These are phyloP conservation scores for Hippoglossus stenolepis DNA, from an alignment of 2,113 vertebrate species.

Conservation along the genomic window DNA sequence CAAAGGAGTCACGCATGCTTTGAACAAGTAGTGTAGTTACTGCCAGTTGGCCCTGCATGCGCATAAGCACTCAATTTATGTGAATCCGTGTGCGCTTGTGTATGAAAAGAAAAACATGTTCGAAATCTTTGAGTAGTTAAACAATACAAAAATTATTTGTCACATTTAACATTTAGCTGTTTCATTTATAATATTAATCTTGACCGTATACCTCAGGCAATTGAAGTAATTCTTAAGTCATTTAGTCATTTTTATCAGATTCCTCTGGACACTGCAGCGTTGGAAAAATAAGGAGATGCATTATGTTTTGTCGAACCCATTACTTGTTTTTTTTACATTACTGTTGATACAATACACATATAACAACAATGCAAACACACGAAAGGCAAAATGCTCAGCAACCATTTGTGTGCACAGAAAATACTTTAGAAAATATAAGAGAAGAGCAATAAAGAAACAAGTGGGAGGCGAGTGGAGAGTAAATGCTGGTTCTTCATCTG, in stretches of 20 bases:
- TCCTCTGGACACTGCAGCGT: neutral
- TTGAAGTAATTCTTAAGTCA: neutral
- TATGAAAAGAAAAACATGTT: neutral
- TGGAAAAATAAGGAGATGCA: neutral
- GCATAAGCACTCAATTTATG: neutral
- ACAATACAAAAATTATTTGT: neutral
- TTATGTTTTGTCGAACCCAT: neutral
- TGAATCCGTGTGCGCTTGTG: neutral
- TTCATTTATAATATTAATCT: neutral
- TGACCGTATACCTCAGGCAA: neutral
- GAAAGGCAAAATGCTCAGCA: too few species aligned
- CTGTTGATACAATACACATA: neutral
- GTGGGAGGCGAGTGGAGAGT: neutral
- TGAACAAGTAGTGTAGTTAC: constrained; percentile 14
- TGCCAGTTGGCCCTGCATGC: constrained; percentile 4
- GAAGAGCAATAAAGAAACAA: neutral
- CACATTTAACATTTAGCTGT: too few species aligned
- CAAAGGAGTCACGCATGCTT: neutral
- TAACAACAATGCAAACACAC: neutral
- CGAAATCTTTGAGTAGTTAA: too few species aligned
- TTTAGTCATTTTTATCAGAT: too few species aligned
- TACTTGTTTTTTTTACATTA: neutral
- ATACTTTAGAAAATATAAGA: too few species aligned
- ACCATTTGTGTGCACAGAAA: neutral
- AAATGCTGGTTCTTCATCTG: neutral